Percentiles rank a stretch among this genome's conserved stretches.
phyloP scores from a whole-genome alignment of 2,888 invertebrate species.

The Choristoneura rosaceana region DNA sequence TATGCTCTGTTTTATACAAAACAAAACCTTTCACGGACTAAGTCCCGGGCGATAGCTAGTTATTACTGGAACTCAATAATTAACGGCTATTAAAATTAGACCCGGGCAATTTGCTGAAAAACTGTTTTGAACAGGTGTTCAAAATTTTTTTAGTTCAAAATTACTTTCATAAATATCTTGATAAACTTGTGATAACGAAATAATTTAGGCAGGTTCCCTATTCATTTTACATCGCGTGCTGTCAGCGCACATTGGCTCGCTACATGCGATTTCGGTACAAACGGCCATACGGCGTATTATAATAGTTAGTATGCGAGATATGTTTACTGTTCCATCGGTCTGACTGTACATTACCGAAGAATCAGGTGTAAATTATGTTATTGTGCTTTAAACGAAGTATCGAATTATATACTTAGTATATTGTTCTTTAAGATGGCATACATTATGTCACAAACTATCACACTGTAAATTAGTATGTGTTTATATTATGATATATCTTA shows the following conservation, averaged over 20 bases:
- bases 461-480: constrained; percentile 15
- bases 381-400: background rate
- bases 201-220: constrained; percentile 2
- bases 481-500: constrained; percentile 16
- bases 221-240: constrained; percentile 29
- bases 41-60: background rate
- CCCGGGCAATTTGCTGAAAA: background rate
- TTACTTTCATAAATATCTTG: background rate
- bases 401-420: background rate
- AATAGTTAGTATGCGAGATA: background rate
- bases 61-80: background rate
- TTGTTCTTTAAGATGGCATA: constrained; percentile 10
- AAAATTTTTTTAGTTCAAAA: background rate
- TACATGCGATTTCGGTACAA: constrained; percentile 27
- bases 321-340: constrained; percentile 9
- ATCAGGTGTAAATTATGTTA: background rate
- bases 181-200: background rate
- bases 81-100: background rate
- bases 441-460: constrained; percentile 1
- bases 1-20: background rate
- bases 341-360: constrained; percentile 6
- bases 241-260: constrained; percentile 2
- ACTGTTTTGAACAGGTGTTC: background rate
- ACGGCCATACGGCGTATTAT: constrained; percentile 11
- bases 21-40: background rate